phyloP scores from a whole-genome alignment of 2,797 vertebrate genomes.

The Sebastes minor region DNA sequence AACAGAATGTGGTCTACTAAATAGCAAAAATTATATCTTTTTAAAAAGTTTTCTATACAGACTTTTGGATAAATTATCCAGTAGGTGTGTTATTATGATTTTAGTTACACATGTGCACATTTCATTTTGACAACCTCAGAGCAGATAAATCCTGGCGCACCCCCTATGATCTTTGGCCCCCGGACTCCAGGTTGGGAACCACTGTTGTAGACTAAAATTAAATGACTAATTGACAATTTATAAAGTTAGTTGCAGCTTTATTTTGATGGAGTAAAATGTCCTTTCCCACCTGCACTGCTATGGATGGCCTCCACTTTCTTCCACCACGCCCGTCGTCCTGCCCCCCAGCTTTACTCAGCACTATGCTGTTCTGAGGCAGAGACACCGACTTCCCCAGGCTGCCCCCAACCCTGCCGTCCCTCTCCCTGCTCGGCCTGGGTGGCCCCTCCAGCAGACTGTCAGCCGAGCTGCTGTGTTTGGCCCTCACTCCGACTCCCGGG shows the following conservation, averaged over 20 bases:
- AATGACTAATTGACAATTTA: too few relatives aligned
- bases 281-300: constrained; percentile 92
- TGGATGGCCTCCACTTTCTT: constrained; percentile 96
- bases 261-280: not conserved
- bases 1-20: too few relatives aligned
- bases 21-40: too few relatives aligned
- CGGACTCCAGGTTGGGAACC: too few relatives aligned
- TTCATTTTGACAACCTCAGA: too few relatives aligned
- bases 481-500: constrained; percentile 74
- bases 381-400: constrained; percentile 83
- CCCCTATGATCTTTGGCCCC: too few relatives aligned
- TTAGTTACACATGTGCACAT: too few relatives aligned
- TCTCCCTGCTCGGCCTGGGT: constrained; percentile 61
- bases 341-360: constrained; percentile 84
- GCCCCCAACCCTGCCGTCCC: constrained; percentile 72
- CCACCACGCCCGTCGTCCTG: constrained; percentile 83
- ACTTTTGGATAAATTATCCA: too few relatives aligned
- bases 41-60: too few relatives aligned
- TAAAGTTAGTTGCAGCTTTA: not conserved
- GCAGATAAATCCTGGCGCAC: too few relatives aligned
- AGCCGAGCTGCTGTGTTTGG: constrained; percentile 92
- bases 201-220: too few relatives aligned
- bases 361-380: constrained; percentile 85
- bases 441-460: constrained; percentile 84
- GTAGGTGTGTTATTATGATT: too few relatives aligned